phyloP scores from a whole-genome alignment of 2,888 invertebrate genomes.

The Calameuta pallipes region DNA sequence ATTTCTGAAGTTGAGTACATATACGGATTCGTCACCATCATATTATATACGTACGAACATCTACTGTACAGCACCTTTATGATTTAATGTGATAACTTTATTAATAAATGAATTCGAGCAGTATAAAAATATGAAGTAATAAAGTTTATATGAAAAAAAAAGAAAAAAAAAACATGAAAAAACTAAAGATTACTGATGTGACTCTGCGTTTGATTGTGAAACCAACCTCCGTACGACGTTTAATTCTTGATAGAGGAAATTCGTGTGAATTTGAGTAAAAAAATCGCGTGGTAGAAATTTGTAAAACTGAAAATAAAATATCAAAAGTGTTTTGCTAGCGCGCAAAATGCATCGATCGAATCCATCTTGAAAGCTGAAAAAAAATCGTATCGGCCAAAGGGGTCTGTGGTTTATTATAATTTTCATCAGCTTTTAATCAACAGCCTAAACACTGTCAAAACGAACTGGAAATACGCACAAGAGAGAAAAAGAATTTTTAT shows the following conservation, averaged over 20 bases:
- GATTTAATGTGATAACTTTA: constrained; percentile 64
- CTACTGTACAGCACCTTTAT: constrained; percentile 63
- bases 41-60: constrained; percentile 37
- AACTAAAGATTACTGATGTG: background rate
- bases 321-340: background rate
- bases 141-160: constrained; percentile 31
- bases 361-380: background rate
- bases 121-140: constrained; percentile 30
- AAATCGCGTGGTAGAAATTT: background rate
- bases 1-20: constrained; percentile 56
- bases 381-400: no score
- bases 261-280: background rate
- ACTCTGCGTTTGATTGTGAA: background rate
- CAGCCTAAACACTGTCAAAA: background rate
- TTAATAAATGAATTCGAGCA: constrained; percentile 55
- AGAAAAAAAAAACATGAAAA: background rate
- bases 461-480: background rate
- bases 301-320: background rate
- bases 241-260: background rate
- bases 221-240: background rate
- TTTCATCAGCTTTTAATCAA: background rate
- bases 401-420: background rate
- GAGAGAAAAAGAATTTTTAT: background rate
- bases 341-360: background rate
- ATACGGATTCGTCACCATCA: constrained; percentile 13